Evolutionary conservation across 1,140 invertebrate genomes (phyloP).

Genomic region (Linepithema humile): DNA sequence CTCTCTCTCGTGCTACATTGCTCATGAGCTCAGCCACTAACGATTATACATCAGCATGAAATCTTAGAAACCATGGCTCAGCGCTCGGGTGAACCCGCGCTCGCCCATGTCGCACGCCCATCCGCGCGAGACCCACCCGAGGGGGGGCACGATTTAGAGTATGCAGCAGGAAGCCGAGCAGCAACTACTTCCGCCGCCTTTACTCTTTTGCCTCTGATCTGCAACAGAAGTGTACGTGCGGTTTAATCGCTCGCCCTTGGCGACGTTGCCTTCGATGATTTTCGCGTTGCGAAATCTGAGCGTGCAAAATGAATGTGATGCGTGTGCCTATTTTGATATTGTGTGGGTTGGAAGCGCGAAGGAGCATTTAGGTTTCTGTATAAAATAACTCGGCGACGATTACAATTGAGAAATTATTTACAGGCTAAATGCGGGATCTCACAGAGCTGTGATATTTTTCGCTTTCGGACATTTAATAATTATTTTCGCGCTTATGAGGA

Average conservation of each 20-base stretch:
- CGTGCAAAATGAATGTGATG: background rate
- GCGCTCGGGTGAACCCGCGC: slow-evolving; percentile 73
- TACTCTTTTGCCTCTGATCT: slow-evolving; percentile 98
- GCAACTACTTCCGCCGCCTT: slow-evolving; percentile 96
- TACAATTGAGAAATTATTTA: no score
- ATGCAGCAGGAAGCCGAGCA: slow-evolving; percentile 96
- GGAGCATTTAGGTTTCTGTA: no score
- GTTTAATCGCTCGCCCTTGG: background rate
- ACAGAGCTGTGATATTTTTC: no score
- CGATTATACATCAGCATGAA: slow-evolving; percentile 82
- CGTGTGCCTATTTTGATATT: no score
- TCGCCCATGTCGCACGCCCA: slow-evolving; percentile 71
- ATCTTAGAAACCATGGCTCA: slow-evolving; percentile 81
- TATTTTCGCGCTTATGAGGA: no score
- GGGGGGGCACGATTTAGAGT: slow-evolving; percentile 87
- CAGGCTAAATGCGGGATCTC: no score
- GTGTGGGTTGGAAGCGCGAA: no score
- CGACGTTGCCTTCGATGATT: no score
- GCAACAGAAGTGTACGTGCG: slow-evolving; percentile 83
- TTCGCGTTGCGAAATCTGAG: background rate
- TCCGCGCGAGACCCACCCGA: slow-evolving; percentile 71
- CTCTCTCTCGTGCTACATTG: slow-evolving; percentile 71
- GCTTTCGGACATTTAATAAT: no score
- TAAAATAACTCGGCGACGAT: no score
- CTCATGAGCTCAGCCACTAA: slow-evolving; percentile 81